Base-by-base conservation (phyloP, 2,888 invertebrate species). In the Myopa tessellatipennis region DNA sequence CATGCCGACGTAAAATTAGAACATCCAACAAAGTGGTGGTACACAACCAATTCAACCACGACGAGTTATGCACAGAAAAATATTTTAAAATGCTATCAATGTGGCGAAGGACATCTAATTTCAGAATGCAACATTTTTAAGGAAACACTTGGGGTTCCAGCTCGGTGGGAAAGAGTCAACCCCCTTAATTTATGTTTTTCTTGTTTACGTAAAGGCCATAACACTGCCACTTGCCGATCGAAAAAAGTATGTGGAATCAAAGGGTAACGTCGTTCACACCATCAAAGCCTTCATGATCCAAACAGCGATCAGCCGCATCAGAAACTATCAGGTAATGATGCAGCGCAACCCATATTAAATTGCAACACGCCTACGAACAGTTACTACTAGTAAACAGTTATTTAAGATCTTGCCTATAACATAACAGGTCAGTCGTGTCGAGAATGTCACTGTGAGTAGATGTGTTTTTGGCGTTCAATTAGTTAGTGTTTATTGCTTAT, bases 381-480 rank as follows among this genome's bases (percentile, higher is more conserved):
- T n/a, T n/a, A n/a, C n/a, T n/a, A 4, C 34, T 4, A n/a, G 14
- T 14, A 79, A 81, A n/a, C 68, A 75, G 38, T 67, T 79, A 8
- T 80, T 79, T 58, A 69, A 77, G 55, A 67, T 80, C 14, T 4
- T 81, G 34, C 78, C 80, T 0, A 67, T 79, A 4, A 79, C 74
- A 12, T n/a, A n/a, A n/a, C n/a, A n/a, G n/a, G n/a, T n/a, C n/a
- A n/a, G n/a, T n/a, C n/a, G n/a, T n/a, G n/a, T n/a, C n/a, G n/a
- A n/a, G n/a, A n/a, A n/a, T n/a, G n/a, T n/a, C n/a, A n/a, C n/a
- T n/a, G n/a, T n/a, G n/a, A n/a, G n/a, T n/a, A n/a, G n/a, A n/a
- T n/a, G n/a, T n/a, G n/a, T n/a, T n/a, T n/a, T n/a, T n/a, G n/a
- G n/a, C n/a, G n/a, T n/a, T n/a, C n/a, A n/a, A n/a, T n/a, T n/a